These are phyloP conservation scores for Cottus gobio DNA, from an alignment of 2,113 vertebrate genomes.

Conservation along the genomic window DNA sequence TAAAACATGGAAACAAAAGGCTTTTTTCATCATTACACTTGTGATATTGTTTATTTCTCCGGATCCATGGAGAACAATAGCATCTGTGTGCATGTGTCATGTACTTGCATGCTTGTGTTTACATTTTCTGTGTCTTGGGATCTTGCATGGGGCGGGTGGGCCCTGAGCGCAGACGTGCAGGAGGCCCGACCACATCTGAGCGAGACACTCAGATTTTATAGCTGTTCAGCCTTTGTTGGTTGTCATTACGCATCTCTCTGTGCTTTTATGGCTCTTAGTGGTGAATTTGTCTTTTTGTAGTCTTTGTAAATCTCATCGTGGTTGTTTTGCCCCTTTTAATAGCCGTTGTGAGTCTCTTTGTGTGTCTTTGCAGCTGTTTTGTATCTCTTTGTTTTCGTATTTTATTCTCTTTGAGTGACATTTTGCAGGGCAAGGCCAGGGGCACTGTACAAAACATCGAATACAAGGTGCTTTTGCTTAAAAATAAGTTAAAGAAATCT, in stretches of 20 bases:
- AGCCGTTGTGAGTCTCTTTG: no score
- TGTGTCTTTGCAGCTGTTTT: no score
- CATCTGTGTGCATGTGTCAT: conserved; percentile 12
- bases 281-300: not conserved
- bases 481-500: no score
- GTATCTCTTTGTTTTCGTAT: no score
- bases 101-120: conserved; percentile 27
- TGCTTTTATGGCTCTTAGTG: not conserved
- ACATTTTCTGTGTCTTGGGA: conserved; percentile 28
- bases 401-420: no score
- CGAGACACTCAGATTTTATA: not conserved
- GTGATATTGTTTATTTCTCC: not conserved
- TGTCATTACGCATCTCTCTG: not conserved
- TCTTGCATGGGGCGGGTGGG: not conserved
- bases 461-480: no score
- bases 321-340: no score
- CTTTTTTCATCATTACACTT: not conserved
- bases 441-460: no score
- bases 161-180: no score
- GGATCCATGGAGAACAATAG: conserved; percentile 9
- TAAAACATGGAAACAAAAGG: conserved; percentile 18
- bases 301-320: no score
- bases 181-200: no score
- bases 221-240: not conserved
- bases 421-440: no score